A percentile compares a stretch with the other conserved stretches of the same genome.
These are phyloP conservation scores for Myrmecophaga tridactyla DNA, from an alignment of 2,113 vertebrate species.

Conservation along the genomic window DNA sequence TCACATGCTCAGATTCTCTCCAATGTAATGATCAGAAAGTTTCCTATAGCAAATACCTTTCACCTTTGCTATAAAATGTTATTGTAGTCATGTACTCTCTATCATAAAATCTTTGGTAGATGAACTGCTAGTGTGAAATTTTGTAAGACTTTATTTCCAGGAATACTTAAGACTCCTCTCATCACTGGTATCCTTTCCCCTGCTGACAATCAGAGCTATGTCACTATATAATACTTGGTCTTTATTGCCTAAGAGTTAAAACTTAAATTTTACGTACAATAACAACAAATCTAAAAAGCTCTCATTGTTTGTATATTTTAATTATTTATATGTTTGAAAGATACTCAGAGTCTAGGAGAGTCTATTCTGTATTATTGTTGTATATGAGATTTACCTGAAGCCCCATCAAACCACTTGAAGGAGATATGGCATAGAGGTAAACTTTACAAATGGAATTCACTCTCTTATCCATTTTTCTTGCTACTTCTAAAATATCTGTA, in stretches of 20 bases:
- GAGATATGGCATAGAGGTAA: constrained; percentile 1
- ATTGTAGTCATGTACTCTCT: background rate
- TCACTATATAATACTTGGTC: background rate
- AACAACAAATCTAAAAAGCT: background rate
- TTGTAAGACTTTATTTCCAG: background rate
- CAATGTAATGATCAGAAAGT: background rate
- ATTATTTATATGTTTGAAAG: background rate
- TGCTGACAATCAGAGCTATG: background rate
- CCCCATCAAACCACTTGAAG: background rate
- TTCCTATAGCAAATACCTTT: background rate
- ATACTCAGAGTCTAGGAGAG: background rate
- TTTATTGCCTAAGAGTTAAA: background rate
- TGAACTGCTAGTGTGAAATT: background rate
- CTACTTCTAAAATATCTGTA: constrained; percentile 47
- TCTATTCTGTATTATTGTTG: background rate
- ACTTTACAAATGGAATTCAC: constrained; percentile 44
- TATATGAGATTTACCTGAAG: background rate
- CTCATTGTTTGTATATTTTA: background rate
- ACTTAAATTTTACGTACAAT: background rate
- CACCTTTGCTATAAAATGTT: background rate
- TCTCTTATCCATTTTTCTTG: constrained; percentile 54
- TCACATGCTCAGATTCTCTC: background rate
- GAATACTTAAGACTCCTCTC: background rate
- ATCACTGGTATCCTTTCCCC: background rate
- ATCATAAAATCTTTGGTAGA: background rate